Evolutionary conservation across 2,888 invertebrate species (phyloP).

Genomic region (Nasonia oneida): DNA sequence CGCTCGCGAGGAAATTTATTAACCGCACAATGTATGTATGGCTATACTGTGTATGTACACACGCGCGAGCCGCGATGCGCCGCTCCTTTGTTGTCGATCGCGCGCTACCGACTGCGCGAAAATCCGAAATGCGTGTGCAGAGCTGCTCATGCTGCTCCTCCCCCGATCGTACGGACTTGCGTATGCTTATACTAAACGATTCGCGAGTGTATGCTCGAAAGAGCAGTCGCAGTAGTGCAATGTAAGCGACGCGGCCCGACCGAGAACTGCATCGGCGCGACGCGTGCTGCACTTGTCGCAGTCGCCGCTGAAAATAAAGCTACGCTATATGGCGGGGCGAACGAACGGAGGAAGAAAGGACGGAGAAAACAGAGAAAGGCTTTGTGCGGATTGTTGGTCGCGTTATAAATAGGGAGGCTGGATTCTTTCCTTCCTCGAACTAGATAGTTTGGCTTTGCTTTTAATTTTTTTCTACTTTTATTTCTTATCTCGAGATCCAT

Average conservation of each 20-base stretch:
- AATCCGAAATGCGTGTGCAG: background rate
- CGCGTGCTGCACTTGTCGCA: conserved; percentile 18
- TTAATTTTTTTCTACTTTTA: background rate
- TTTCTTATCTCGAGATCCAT: background rate
- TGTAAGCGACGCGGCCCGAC: background rate
- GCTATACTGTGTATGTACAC: too few relatives aligned
- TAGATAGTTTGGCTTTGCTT: background rate
- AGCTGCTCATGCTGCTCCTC: background rate
- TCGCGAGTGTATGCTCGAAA: background rate
- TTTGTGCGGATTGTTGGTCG: background rate
- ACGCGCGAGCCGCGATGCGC: too few relatives aligned
- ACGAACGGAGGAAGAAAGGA: conserved; percentile 61
- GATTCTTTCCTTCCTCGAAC: background rate
- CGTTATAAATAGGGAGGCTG: background rate
- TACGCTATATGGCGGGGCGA: conserved; percentile 62
- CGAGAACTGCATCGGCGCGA: background rate
- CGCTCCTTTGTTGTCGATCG: conserved; percentile 2
- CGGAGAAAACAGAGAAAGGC: background rate
- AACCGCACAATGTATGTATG: background rate
- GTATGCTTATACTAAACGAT: background rate
- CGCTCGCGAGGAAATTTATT: conserved; percentile 2
- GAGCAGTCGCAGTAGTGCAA: background rate
- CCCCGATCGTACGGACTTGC: background rate
- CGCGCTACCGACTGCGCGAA: background rate
- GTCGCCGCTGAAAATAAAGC: conserved; percentile 60